These are phyloP conservation scores for Hypercompe scribonia DNA, from an alignment of 2,888 invertebrate species.

Conservation along the genomic window DNA sequence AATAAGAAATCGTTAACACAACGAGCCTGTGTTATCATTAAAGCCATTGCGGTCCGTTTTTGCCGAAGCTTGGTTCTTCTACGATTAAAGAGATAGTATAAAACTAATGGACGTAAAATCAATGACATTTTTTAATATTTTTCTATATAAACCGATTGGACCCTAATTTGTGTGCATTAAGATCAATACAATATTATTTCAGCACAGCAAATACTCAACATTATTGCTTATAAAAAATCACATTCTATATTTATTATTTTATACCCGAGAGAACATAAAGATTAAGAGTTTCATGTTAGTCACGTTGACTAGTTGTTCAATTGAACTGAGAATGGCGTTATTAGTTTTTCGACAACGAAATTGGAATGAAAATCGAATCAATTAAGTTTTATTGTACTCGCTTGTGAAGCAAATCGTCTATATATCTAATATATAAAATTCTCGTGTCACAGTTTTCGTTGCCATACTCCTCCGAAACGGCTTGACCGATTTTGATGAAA, in stretches of 20 bases:
- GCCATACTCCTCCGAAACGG: too few relatives aligned
- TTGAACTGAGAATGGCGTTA: constrained; percentile 7
- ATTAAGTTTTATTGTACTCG: constrained; percentile 11
- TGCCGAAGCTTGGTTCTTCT: too few relatives aligned
- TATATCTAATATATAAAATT: background rate
- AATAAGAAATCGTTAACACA: too few relatives aligned
- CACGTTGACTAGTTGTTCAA: background rate
- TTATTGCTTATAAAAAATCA: background rate
- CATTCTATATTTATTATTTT: background rate
- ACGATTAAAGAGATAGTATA: too few relatives aligned
- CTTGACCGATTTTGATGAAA: too few relatives aligned
- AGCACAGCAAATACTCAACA: background rate
- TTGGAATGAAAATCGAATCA: constrained; percentile 14
- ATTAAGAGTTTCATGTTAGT: background rate
- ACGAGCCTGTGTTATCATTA: too few relatives aligned
- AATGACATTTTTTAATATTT: too few relatives aligned
- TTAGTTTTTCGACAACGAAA: constrained; percentile 25
- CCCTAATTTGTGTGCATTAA: background rate
- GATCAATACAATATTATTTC: background rate
- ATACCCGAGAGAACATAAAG: background rate
- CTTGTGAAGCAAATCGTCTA: background rate
- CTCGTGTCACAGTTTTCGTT: too few relatives aligned
- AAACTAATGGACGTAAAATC: too few relatives aligned
- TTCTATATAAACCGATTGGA: too few relatives aligned
- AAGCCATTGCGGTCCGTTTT: too few relatives aligned